Conservation (phyloP, 1,140 invertebrate genomes). For the Microplitis demolitor region DNA sequence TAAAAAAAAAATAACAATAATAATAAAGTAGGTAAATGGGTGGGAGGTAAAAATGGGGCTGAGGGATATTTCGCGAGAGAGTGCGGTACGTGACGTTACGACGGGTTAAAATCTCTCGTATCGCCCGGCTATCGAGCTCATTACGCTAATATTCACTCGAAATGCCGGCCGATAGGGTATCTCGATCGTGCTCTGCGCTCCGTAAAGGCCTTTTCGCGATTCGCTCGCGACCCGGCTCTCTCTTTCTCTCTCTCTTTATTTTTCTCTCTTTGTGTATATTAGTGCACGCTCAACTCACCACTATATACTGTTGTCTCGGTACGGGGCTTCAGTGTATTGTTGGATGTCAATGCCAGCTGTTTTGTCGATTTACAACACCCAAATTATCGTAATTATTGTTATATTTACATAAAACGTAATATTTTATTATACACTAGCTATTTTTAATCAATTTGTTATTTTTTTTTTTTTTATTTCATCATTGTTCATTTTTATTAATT, state of each 20-base stretch:
- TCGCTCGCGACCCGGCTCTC: conserved; percentile 24
- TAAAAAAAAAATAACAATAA: not conserved
- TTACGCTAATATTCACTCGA: conserved; percentile 39
- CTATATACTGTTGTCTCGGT: conserved; percentile 16
- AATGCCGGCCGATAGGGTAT: conserved; percentile 36
- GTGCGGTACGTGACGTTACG: conserved; percentile 31
- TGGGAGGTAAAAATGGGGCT: not conserved
- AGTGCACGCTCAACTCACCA: conserved; percentile 7
- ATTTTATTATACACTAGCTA: not conserved
- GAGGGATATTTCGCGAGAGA: conserved; percentile 1
- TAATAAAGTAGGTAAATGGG: not conserved
- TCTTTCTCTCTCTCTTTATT: not conserved
- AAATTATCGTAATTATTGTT: not conserved
- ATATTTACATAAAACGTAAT: not conserved
- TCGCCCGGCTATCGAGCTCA: conserved; percentile 36
- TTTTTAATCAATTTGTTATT: too few species aligned
- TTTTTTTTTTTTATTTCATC: too few species aligned
- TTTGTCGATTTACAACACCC: not conserved
- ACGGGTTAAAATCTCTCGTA: conserved; percentile 34
- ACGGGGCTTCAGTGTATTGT: not conserved
- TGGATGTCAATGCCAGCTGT: conserved; percentile 13
- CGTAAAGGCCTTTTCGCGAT: conserved; percentile 38
- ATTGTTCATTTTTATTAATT: too few species aligned
- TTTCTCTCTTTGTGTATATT: too few species aligned
- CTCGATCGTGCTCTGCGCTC: conserved; percentile 37